Conservation (phyloP, 2,797 vertebrate species). For the Pangasius djambal region DNA sequence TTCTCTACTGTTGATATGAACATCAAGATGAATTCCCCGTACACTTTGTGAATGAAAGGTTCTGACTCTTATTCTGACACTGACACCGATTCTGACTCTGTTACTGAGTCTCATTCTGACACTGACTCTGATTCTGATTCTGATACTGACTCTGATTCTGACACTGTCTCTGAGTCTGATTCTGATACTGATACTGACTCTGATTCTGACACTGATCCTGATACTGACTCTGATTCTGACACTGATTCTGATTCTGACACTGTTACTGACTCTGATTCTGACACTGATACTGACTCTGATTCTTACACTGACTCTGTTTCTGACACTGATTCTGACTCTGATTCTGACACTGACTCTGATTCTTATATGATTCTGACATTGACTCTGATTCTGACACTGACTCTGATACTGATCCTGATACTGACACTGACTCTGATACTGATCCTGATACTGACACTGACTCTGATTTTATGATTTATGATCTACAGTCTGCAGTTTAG, state of each 20-base stretch:
- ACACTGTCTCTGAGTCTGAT: not conserved
- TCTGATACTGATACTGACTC: not conserved
- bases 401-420: not conserved
- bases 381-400: not conserved
- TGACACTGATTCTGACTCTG: not conserved
- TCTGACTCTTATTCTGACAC: not conserved
- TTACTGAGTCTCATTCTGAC: not conserved
- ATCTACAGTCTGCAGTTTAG: not conserved
- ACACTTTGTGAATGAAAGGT: not conserved
- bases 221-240: not conserved
- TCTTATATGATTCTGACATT: not conserved
- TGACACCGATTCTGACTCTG: not conserved
- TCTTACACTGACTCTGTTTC: not conserved
- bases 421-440: too few relatives aligned
- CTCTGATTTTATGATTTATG: not conserved
- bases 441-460: not conserved
- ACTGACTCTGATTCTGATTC: not conserved
- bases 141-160: not conserved
- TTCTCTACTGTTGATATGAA: not conserved
- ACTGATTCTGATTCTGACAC: not conserved
- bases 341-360: not conserved
- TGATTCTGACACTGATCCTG: not conserved
- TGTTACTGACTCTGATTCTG: not conserved
- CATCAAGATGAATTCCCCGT: not conserved
- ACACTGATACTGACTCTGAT: too few relatives aligned